phyloP scores from a whole-genome alignment of 2,113 vertebrate species.

The Microtus ochrogaster region DNA sequence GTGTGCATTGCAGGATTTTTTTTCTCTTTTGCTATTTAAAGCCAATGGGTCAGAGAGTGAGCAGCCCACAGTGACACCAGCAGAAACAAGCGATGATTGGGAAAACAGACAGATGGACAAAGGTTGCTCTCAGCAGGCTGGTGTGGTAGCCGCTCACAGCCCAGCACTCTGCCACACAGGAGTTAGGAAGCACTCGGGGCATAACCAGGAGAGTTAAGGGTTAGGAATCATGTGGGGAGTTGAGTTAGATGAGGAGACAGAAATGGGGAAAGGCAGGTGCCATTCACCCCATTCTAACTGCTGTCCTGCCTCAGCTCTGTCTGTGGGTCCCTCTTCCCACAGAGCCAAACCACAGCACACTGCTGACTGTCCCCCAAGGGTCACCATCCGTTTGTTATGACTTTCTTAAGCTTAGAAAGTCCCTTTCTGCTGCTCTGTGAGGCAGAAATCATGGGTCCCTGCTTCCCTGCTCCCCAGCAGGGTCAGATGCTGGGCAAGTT shows the following conservation, averaged over 20 bases:
- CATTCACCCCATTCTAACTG: not conserved
- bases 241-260: not conserved
- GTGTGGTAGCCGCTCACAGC: conserved; percentile 64
- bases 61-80: conserved; percentile 84
- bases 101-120: conserved; percentile 88
- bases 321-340: not conserved
- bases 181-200: conserved; percentile 43
- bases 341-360: not conserved
- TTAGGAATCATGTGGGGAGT: not conserved
- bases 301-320: not conserved
- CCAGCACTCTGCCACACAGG: conserved; percentile 63
- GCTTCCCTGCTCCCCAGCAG: not conserved
- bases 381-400: not conserved
- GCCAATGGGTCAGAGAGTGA: conserved; percentile 85
- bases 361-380: rapidly evolving
- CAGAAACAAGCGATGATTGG: conserved; percentile 84
- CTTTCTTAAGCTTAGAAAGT: not conserved
- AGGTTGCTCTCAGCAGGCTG: conserved; percentile 80
- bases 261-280: rapidly evolving
- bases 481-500: not conserved
- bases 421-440: not conserved
- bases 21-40: conserved; percentile 87
- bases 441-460: no score
- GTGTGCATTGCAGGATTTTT: conserved; percentile 84
- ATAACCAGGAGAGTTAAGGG: not conserved